Evolutionary conservation across 1,140 invertebrate genomes (phyloP), one percentile per base, ranked within the genome.

Genomic region (Lethrus apterus): DNA sequence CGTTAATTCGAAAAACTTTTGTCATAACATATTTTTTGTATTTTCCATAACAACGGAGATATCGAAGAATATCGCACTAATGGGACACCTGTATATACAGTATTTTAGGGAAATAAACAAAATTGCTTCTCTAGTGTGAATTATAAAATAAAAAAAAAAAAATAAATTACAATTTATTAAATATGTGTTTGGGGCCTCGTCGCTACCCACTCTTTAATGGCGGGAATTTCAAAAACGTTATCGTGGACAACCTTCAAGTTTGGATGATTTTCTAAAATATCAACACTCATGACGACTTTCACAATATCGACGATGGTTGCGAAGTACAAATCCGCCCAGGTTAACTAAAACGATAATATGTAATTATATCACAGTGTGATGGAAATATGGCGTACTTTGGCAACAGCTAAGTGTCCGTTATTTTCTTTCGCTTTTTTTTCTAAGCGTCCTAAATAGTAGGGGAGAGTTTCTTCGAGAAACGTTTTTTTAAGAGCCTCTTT

Each of bases 301-400:
- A 82, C 44, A 52, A 80, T 79, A 52, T 80, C 76, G 36, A 78
- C 62, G 30, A 79, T 56, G 26, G 65, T 73, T 19, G 78, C 74
- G 48, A 82, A 77, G 53, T 67, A 67, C 3, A 83, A 48, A 61
- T 83, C 80, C 17, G 76, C 79, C 76, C 77, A 80, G 7, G 76
- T 74, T 2, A 81, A 56, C 76, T 42, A 26, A 78, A 35, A 66
- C 67, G 51, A 14, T 47, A n/a, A 34, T 46, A 48, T 35, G 48
- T 46, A 33, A 46, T 19, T 36, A 18, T 13, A 34, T 34, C 23
- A 26, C 5, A 26, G 5, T 7, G n/a, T 34, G n/a, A 26, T 26
- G 15, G 9, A 38, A 20, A 10, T 38, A 7, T 15, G 13, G 10
- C 2, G 8, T 42, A 42, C 40, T 19, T 26, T 42, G 13, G 7